Base-by-base conservation (phyloP, 1,140 invertebrate genomes). In the Archivesica marissinica region DNA sequence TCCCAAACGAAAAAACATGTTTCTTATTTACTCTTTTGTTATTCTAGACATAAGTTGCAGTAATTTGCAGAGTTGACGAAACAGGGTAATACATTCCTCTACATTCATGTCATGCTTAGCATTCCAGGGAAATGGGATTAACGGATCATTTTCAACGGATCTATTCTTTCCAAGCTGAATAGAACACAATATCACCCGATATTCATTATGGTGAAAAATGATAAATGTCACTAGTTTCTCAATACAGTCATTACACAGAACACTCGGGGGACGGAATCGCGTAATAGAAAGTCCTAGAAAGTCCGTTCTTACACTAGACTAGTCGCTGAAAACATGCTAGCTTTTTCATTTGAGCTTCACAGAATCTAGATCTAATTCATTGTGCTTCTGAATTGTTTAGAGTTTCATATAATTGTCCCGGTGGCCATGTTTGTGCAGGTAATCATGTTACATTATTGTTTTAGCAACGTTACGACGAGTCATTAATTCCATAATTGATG, bases 161-260 rank as follows among this genome's bases (percentile, higher is more conserved):
- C 17, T 41, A 41, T 59, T 54, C 56, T 50, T 44, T 50, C 15
- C 15, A 9, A 59, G 50, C n/a, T 35, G 0, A 77, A 23, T 59
- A n/a, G 33, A 59, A 52, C n/a, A 76, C 47, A 47, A 50, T 59
- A 76, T 76, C 52, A 61, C 54, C 13, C 47, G 28, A 61, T 77
- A 77, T 77, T 77, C 75, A 77, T 77, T 77, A 77, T 17, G 1
- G 56, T 38, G 54, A 54, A 77, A 77, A 77, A 59, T 61, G 54
- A 77, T 77, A 77, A 77, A 59, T 77, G 75, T 61, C 75, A 77
- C 33, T 25, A 28, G 4, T 38, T 25, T 61, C 56, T 44, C 75
- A 61, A 61, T 77, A 59, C 39, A 44, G n/a, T 77, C 75, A 77
- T 77, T 61, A 61, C 28, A 4, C 28, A 39, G 54, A 41, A 77